phyloP scores from a whole-genome alignment of 2,113 vertebrate species.

The Phodopus roborovskii region DNA sequence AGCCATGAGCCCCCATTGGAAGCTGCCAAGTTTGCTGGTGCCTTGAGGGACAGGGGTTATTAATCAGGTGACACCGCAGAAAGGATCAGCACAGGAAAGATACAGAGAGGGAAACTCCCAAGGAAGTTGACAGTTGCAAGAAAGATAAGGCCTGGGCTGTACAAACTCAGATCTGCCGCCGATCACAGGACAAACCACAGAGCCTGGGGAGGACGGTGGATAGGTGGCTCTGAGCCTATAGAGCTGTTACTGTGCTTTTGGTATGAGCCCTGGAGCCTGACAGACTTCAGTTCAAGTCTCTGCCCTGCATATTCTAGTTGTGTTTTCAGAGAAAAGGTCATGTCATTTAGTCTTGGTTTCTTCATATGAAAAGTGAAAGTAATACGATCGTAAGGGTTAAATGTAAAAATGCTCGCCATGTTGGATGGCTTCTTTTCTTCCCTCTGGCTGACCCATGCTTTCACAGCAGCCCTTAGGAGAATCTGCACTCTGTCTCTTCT shows the following conservation, averaged over 20 bases:
- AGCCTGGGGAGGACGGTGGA: neutral
- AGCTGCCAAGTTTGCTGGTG: neutral
- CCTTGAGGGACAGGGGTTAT: neutral
- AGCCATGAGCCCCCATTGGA: neutral
- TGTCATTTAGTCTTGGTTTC: neutral
- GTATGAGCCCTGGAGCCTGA: neutral
- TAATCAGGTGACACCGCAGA: neutral
- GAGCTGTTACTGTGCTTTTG: accelerated
- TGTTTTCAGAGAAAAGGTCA: neutral
- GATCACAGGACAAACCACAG: neutral
- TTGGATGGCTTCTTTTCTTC: neutral
- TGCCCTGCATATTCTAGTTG: neutral
- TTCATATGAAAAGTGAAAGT: neutral
- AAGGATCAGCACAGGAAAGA: neutral
- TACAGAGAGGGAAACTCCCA: neutral
- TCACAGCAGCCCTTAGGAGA: neutral
- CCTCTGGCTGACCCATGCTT: neutral
- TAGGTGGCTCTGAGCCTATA: neutral
- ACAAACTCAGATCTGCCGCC: neutral
- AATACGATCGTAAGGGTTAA: neutral
- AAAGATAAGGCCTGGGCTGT: neutral
- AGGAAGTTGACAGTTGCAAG: neutral
- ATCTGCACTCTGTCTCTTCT: neutral
- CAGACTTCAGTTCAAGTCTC: neutral
- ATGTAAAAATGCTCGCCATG: neutral